A percentile compares a stretch with the other conserved stretches of the same genome.
Evolutionary conservation across 2,888 invertebrate species (phyloP).

Genomic region (Cerastoderma edule): DNA sequence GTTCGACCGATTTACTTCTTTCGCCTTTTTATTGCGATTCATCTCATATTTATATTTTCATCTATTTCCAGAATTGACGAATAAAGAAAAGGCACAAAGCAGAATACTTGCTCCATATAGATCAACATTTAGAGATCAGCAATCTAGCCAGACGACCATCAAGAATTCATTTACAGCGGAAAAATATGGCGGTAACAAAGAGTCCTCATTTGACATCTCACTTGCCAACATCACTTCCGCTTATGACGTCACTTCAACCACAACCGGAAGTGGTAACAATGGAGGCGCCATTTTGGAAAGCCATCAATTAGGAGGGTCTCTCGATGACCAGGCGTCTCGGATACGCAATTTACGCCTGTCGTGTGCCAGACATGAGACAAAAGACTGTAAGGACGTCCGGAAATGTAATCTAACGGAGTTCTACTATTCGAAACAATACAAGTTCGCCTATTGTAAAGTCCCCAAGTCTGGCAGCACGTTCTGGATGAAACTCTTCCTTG

Average conservation of each 20-base stretch:
- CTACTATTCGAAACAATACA: slow-evolving; percentile 34
- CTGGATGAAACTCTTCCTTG: slow-evolving; percentile 59
- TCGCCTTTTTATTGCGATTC: too few relatives aligned
- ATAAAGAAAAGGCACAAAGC: too few relatives aligned
- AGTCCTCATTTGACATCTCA: too few relatives aligned
- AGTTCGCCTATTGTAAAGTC: slow-evolving; percentile 60
- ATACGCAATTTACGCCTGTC: neutral
- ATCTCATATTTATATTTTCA: too few relatives aligned
- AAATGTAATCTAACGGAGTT: slow-evolving; percentile 44
- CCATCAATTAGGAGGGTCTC: too few relatives aligned
- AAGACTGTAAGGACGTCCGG: slow-evolving; percentile 22
- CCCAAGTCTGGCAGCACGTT: slow-evolving; percentile 59
- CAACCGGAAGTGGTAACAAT: slow-evolving; percentile 7
- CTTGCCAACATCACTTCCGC: neutral
- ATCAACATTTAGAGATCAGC: too few relatives aligned
- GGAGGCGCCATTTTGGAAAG: too few relatives aligned
- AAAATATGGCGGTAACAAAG: too few relatives aligned
- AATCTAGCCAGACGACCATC: neutral
- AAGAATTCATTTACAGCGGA: too few relatives aligned
- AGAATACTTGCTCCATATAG: too few relatives aligned
- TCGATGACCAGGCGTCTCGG: neutral
- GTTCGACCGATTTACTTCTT: too few relatives aligned
- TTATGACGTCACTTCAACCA: neutral
- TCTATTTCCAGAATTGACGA: too few relatives aligned
- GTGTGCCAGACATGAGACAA: neutral